Evolutionary conservation across 23 tunicate species (phyloP).

Genomic region (Styela clava): DNA sequence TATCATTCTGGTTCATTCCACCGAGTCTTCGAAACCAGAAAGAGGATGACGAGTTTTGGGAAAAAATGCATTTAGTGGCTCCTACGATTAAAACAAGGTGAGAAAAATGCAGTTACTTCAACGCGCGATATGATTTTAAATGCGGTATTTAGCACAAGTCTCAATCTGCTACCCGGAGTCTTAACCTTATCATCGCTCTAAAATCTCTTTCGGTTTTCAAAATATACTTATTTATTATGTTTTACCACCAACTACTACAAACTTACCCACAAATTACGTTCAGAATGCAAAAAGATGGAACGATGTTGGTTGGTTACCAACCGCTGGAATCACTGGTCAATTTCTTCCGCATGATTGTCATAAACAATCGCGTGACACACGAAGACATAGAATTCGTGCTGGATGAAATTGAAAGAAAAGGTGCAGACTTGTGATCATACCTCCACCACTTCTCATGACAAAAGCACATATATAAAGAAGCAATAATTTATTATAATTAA

Average conservation of each 20-base stretch:
- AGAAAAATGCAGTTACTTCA: too few relatives aligned
- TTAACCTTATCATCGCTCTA: too few relatives aligned
- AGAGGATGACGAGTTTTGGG: conserved; percentile 18
- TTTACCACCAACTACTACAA: too few relatives aligned
- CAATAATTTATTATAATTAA: too few relatives aligned
- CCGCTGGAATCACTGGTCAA: conserved; percentile 18
- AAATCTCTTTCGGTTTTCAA: too few relatives aligned
- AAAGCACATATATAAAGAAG: too few relatives aligned
- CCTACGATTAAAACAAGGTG: conserved; percentile 20
- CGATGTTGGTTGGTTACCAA: conserved; percentile 20
- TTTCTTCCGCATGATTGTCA: conserved; percentile 18
- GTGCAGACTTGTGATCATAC: conserved; percentile 15
- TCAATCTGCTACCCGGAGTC: too few relatives aligned
- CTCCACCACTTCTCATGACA: too few relatives aligned
- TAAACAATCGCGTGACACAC: conserved; percentile 18
- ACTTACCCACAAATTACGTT: not conserved
- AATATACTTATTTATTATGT: too few relatives aligned
- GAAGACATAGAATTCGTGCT: conserved; percentile 23
- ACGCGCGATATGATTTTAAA: too few relatives aligned
- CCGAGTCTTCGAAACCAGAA: conserved; percentile 18
- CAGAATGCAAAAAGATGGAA: conserved; percentile 26
- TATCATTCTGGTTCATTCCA: conserved; percentile 28
- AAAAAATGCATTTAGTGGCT: conserved; percentile 15
- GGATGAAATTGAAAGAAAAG: conserved; percentile 20
- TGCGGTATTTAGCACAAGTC: too few relatives aligned